These are phyloP conservation scores for Hirundo rustica DNA, from an alignment of 2,797 vertebrate species.

Conservation along the genomic window DNA sequence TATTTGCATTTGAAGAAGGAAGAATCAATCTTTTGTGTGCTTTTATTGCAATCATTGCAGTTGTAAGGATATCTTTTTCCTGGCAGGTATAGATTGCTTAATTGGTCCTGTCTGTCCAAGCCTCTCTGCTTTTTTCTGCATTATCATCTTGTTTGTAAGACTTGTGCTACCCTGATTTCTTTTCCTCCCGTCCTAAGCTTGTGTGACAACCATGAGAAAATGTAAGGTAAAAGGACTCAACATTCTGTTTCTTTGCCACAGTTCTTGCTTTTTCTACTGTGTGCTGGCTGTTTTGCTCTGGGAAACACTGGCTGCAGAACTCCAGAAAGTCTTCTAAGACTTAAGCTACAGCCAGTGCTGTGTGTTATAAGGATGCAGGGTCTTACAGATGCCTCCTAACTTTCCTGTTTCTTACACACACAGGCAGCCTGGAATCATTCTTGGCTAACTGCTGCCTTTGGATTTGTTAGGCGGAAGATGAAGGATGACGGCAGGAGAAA, in stretches of 20 bases:
- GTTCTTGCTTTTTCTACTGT: neutral
- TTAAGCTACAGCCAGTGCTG: neutral
- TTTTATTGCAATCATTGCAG: neutral
- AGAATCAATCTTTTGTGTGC: constrained; percentile 9
- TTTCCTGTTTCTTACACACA: neutral
- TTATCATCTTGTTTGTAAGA: neutral
- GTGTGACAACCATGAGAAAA: neutral
- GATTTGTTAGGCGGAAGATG: neutral
- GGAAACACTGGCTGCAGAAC: neutral
- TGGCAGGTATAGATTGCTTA: neutral
- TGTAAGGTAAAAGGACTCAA: neutral
- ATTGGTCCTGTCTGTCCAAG: neutral
- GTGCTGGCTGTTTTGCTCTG: neutral
- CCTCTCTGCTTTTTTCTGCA: neutral
- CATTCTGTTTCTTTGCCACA: neutral
- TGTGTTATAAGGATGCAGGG: neutral
- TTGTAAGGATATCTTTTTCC: neutral
- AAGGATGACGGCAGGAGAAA: neutral
- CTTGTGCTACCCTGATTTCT: neutral
- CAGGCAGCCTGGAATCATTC: neutral
- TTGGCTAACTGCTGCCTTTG: neutral
- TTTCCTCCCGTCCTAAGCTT: neutral
- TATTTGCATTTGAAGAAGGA: constrained; percentile 51
- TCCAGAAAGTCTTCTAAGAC: neutral
- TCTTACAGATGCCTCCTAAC: neutral